Evolutionary conservation across 37 sponge, comb jelly and placozoan genomes (phyloP).

Genomic region (Eunapius fragilis): DNA sequence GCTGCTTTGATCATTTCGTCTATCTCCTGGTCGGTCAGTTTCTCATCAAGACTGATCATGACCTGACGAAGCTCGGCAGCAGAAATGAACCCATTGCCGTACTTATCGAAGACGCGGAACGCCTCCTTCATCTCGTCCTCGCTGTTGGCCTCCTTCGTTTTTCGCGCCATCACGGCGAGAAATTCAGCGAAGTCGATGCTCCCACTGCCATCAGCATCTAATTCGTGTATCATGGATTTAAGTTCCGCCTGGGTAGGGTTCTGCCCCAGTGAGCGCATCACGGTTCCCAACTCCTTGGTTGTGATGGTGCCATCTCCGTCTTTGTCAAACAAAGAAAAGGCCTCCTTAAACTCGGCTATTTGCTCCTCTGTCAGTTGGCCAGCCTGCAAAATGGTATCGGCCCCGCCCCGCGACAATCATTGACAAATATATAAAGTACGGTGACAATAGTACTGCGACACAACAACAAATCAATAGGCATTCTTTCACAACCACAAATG

Average conservation of each 20-base stretch:
- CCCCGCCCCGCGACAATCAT: too few species aligned
- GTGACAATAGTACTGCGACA: too few species aligned
- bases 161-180: conserved; percentile 99
- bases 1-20: conserved; percentile 99
- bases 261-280: conserved; percentile 99
- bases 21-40: conserved; percentile 98
- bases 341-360: conserved; percentile 99
- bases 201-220: conserved; percentile 98
- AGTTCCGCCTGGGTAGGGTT: conserved; percentile 99
- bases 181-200: conserved; percentile 99
- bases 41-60: conserved; percentile 99
- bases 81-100: conserved; percentile 98
- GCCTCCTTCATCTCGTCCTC: conserved; percentile 81
- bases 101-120: conserved; percentile 95
- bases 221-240: conserved; percentile 99
- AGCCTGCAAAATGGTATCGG: conserved; percentile 49
- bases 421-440: too few species aligned
- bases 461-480: neutral
- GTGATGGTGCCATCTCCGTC: conserved; percentile 99
- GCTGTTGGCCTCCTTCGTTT: conserved; percentile 96
- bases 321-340: conserved; percentile 99
- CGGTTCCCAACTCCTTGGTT: conserved; percentile 97
- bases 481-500: neutral
- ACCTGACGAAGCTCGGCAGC: conserved; percentile 99
- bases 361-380: conserved; percentile 93